Base-by-base conservation (phyloP, 1,140 invertebrate species). In the Thalassaphorura encarpata region DNA sequence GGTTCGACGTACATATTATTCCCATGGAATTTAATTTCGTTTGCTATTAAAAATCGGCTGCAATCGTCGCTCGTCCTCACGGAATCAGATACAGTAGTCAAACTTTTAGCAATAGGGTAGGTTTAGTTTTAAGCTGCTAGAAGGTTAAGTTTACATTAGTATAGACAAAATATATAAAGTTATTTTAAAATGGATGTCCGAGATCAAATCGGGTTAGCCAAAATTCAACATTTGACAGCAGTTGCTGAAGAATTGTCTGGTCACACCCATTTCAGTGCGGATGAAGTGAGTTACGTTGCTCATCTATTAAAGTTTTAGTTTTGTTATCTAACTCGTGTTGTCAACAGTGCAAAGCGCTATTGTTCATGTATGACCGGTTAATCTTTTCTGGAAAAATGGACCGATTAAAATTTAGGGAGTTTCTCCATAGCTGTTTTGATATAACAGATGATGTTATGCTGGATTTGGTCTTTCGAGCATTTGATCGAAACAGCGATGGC, bases 371-470 rank as follows among this genome's bases (percentile, higher is more conserved):
- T 18, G 45, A 47, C 6, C 4, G 28, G 3, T 6, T 47, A 8
- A 8, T 8, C 11, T 26, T 48, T 27, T 41, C 58, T 23, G 67
- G 85, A 82, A 82, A 82, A 19, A 82, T 93, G 56, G 86, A 90
- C 67, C 78, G 87, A 45, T 78, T 74, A 11, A 82, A 84, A 36
- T 92, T 95, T 69, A 76, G 87, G 1, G 88, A 93, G 63, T 74
- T 92, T 8, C 72, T 95, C 58, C 85, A 91, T 70, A 85, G 84
- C 61, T 85, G 83, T 1, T 91, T 95, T 67, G 82, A 87, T 64
- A 82, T 92, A 26, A 90, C 88, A 0, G 88, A 93, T 70, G 88
- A 92, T 67, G 77, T 84, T 11, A 71, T 94, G n/a, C 81, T 92
- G 69, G 90, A 94, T 61, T 75, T 89, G 56, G 82, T 92, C 55